Evolutionary conservation across 2,888 invertebrate species (phyloP), one percentile per base, ranked within the genome.

Genomic region (Trachelus stipa): DNA sequence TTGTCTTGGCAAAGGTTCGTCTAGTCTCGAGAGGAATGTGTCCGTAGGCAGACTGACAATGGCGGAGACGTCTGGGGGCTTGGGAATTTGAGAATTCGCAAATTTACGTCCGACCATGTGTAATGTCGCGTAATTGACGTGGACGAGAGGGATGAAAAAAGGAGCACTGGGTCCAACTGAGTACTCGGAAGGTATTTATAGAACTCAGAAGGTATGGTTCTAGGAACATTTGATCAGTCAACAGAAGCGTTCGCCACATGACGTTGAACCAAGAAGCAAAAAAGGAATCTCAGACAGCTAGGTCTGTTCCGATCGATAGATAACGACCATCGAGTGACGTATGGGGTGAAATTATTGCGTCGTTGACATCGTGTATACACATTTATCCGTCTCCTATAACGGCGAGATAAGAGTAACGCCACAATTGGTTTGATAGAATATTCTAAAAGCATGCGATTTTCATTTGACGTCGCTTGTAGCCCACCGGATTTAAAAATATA

Each of bases 1-100:
- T 69, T 76, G 69, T 82, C 81, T 83, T 82, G 81, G 82, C 82
- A 83, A 78, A 79, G 81, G 68, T 79, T 79, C 77, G 76, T 69
- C 77, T 73, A 71, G 73, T 75, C 77, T 37, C 76, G 69, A 77
- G 77, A 79, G 76, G 77, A 82, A 81, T 82, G 76, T 77, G 77
- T 73, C 73, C 76, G 81, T 77, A 77, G 76, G 78, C 76, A 76
- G 78, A 78, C 73, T 73, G 40, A 76, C 78, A 78, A 73, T 56
- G 78, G 76, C 78, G 78, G 71, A 31, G 71, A n/a, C 31, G 31
- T 12, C 23, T 12, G 31, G 71, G 71, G 71, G 33, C 71, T 31
- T 31, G 33, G 12, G 71, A 71, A 71, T 33, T 71, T 12, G 31
- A 56, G 56, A 56, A 23, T 56, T 56, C 56, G 56, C 56, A 23